Conservation (phyloP, 2,888 invertebrate species). For the Caenorhabditis wallacei region DNA sequence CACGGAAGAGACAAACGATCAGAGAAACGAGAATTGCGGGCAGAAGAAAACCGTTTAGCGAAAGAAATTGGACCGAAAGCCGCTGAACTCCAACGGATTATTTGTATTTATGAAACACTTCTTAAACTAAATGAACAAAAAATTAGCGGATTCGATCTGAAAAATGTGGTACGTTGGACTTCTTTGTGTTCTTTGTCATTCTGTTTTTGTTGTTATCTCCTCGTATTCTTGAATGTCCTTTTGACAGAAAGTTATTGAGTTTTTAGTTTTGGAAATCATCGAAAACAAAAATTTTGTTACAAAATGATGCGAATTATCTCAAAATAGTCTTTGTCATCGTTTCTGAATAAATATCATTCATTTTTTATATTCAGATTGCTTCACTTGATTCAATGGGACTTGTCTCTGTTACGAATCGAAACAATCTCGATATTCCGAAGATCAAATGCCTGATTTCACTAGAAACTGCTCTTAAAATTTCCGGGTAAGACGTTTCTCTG, state of each 20-base stretch:
- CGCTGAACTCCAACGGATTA: constrained; percentile 59
- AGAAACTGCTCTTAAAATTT: constrained; percentile 63
- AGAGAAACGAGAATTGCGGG: constrained; percentile 49
- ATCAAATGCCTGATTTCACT: constrained; percentile 62
- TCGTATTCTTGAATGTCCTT: constrained; percentile 10
- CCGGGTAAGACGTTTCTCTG: constrained; percentile 42
- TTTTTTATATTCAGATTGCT: too few species aligned
- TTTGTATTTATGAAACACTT: constrained; percentile 57
- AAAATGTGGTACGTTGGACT: constrained; percentile 54
- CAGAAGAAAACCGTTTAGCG: constrained; percentile 48
- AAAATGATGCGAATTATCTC: background rate
- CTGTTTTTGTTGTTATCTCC: background rate
- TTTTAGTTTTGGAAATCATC: constrained; percentile 1
- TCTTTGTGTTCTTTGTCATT: background rate
- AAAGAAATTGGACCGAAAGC: constrained; percentile 61
- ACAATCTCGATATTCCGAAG: constrained; percentile 58
- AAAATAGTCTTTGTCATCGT: background rate
- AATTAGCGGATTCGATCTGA: constrained; percentile 48
- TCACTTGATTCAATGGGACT: constrained; percentile 64
- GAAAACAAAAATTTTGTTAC: too few species aligned
- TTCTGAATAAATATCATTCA: constrained; percentile 1
- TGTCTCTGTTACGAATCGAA: constrained; percentile 49
- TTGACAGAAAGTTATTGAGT: too few species aligned
- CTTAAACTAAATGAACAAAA: constrained; percentile 21
- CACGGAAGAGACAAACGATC: constrained; percentile 65